phyloP scores from a whole-genome alignment of 2,113 vertebrate species.

The Hydropotes inermis region DNA sequence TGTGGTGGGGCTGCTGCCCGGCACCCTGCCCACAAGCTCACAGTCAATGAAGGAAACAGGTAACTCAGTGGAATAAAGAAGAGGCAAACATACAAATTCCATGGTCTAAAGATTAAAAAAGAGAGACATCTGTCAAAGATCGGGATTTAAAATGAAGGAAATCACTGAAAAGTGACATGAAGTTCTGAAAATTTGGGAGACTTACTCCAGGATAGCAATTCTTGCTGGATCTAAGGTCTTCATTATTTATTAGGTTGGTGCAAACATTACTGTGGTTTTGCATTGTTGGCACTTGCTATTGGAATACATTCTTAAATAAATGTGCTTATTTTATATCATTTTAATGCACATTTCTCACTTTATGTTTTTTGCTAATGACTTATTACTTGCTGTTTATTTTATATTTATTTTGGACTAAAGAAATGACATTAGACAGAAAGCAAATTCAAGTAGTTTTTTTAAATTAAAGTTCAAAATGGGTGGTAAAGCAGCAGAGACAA shows the following conservation, averaged over 20 bases:
- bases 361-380: neutral
- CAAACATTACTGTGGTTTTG: neutral
- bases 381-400: neutral
- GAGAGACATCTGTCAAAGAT: neutral
- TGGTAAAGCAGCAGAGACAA: neutral
- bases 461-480: neutral
- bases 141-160: neutral
- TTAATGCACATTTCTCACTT: neutral
- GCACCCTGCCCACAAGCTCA: neutral
- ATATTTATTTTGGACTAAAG: neutral
- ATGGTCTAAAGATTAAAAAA: neutral
- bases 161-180: neutral
- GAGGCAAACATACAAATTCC: rapidly evolving
- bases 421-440: neutral
- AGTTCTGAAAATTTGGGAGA: neutral
- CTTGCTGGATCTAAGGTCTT: neutral
- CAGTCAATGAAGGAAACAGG: neutral
- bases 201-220: neutral
- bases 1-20: rapidly evolving
- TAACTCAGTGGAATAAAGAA: neutral
- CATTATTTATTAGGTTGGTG: neutral
- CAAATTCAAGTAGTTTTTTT: neutral
- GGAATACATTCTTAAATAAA: neutral
- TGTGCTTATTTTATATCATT: neutral
- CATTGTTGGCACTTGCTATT: neutral